phyloP scores from a whole-genome alignment of 23 tunicate species.

The Clavelina lepadiformis region DNA sequence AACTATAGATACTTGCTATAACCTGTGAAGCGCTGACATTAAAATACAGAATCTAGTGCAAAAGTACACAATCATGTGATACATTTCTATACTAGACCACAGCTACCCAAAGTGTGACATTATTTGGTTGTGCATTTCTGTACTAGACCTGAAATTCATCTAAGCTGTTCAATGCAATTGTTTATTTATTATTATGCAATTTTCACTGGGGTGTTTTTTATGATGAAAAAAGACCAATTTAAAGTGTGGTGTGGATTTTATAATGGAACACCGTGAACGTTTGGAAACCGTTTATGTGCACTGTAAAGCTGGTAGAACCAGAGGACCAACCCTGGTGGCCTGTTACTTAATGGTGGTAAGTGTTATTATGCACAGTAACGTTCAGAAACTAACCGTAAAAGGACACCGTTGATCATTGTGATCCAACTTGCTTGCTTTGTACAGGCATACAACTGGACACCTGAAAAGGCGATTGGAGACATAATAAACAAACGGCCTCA shows the following conservation, averaged over 20 bases:
- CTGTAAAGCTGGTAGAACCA: slow-evolving; percentile 97
- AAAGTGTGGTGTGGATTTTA: slow-evolving; percentile 63
- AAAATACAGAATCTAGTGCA: too few species aligned
- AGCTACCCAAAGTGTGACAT: too few species aligned
- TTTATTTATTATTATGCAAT: too few species aligned
- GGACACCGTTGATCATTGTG: background rate
- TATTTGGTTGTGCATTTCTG: too few species aligned
- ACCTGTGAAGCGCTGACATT: too few species aligned
- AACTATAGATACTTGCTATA: too few species aligned
- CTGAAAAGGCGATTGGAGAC: slow-evolving; percentile 41
- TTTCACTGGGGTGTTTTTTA: too few species aligned
- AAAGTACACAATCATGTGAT: too few species aligned
- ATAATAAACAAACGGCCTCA: slow-evolving; percentile 64
- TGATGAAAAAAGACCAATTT: slow-evolving; percentile 16
- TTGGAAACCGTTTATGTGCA: slow-evolving; percentile 80
- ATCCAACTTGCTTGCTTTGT: background rate
- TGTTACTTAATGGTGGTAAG: slow-evolving; percentile 78
- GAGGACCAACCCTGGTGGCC: slow-evolving; percentile 81
- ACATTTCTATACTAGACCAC: too few species aligned
- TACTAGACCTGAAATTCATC: too few species aligned
- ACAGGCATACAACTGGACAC: slow-evolving; percentile 46
- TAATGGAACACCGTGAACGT: slow-evolving; percentile 26
- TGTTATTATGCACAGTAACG: too few species aligned
- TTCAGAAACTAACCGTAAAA: background rate
- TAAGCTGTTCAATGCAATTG: too few species aligned